These are phyloP conservation scores for Phrynocephalus vlangalii DNA, from an alignment of 2,797 vertebrate species.

Conservation along the genomic window DNA sequence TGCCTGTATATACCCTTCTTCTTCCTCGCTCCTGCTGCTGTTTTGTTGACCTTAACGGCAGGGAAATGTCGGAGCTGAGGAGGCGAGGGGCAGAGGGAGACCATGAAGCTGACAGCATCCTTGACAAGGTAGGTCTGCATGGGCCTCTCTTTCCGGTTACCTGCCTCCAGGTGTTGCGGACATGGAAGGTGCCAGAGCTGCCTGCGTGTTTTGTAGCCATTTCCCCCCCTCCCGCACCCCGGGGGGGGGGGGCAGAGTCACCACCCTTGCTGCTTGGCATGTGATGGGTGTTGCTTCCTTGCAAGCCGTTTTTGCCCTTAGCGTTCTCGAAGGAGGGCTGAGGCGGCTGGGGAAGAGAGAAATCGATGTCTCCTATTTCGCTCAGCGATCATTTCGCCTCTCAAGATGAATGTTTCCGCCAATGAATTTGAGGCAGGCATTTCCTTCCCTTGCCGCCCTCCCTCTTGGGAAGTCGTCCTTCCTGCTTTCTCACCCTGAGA, in stretches of 20 bases:
- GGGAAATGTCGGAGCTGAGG: constrained; percentile 69
- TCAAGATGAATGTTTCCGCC: not conserved
- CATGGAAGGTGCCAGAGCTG: not conserved
- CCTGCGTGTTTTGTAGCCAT: not conserved
- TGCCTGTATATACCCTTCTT: not conserved
- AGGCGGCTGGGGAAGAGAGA: not conserved
- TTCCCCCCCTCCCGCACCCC: not conserved
- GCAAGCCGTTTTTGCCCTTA: not conserved
- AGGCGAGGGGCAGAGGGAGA: constrained; percentile 70
- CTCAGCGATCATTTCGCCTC: constrained; percentile 29
- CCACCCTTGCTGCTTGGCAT: not conserved
- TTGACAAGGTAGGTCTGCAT: constrained; percentile 74
- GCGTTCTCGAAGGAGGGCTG: not conserved
- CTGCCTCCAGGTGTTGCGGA: not conserved
- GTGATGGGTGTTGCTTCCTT: not conserved
- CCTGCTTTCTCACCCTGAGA: not conserved
- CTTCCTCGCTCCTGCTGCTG: constrained; percentile 28
- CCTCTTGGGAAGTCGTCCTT: not conserved
- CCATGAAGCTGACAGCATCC: constrained; percentile 68
- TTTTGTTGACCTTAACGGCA: constrained; percentile 43
- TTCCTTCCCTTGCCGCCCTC: not conserved
- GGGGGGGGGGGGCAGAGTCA: not conserved
- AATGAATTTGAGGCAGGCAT: not conserved
- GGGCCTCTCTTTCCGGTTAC: not conserved
- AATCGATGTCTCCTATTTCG: not conserved